Evolutionary conservation across 2,888 invertebrate genomes (phyloP).

Genomic region (Muscina levida): DNA sequence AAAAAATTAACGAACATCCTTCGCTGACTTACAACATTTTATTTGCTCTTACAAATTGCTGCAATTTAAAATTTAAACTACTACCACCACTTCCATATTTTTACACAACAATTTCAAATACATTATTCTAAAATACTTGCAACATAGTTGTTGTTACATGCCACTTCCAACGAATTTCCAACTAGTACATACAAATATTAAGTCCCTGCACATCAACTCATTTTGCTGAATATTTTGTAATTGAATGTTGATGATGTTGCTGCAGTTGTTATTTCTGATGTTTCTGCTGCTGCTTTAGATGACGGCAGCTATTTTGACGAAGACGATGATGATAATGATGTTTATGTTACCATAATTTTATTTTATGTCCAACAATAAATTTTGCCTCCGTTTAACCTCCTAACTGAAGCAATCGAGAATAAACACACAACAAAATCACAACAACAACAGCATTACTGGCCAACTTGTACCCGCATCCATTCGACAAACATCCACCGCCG

Average conservation of each 20-base stretch:
- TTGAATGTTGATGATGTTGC: slow-evolving; percentile 25
- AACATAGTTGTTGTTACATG: not conserved
- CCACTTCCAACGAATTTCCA: too few species aligned
- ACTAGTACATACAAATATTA: too few species aligned
- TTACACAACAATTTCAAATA: not conserved
- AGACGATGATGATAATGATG: slow-evolving; percentile 1
- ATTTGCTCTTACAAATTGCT: too few species aligned
- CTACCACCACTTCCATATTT: not conserved
- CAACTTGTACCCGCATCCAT: not conserved
- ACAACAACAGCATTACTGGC: not conserved
- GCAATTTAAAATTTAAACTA: too few species aligned
- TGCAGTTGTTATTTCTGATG: not conserved
- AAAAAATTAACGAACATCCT: too few species aligned
- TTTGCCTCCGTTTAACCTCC: not conserved
- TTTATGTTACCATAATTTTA: slow-evolving; percentile 52
- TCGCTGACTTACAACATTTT: too few species aligned
- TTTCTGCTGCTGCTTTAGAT: slow-evolving; percentile 8
- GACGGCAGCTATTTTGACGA: not conserved
- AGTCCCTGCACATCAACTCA: not conserved
- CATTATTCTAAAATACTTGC: too few species aligned
- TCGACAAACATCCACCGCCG: not conserved
- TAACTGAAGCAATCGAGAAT: not conserved
- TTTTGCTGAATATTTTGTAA: slow-evolving; percentile 32
- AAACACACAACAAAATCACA: not conserved
- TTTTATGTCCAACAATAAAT: slow-evolving; percentile 35